Evolutionary conservation across 2,113 vertebrate genomes (phyloP).

Genomic region (Urocitellus parryii): DNA sequence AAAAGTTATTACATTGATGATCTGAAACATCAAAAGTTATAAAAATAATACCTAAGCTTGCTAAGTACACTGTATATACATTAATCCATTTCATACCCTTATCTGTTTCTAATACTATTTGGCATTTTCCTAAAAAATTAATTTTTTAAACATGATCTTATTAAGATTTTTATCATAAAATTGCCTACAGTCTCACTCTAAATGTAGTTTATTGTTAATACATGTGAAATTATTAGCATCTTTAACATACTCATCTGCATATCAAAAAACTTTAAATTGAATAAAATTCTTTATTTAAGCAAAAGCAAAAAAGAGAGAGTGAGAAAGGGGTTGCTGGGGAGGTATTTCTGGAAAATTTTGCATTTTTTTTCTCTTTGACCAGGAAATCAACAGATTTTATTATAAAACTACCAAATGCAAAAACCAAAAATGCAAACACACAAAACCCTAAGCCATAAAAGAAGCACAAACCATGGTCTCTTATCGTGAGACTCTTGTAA

Average conservation of each 20-base stretch:
- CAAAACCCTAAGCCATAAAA: neutral
- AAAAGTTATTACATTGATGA: slow-evolving; percentile 16
- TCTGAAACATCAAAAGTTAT: slow-evolving; percentile 39
- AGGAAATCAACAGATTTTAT: slow-evolving; percentile 10
- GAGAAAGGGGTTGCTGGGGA: neutral
- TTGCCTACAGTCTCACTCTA: neutral
- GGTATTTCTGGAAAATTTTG: slow-evolving; percentile 1
- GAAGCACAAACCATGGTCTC: neutral
- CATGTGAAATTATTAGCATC: slow-evolving; percentile 37
- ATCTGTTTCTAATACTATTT: slow-evolving; percentile 9
- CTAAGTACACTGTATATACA: neutral
- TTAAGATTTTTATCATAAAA: slow-evolving; percentile 7
- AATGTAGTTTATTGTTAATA: slow-evolving; percentile 34
- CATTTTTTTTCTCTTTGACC: neutral
- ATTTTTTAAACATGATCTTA: neutral
- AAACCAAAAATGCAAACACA: neutral
- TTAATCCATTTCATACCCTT: neutral
- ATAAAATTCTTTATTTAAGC: neutral
- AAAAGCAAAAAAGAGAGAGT: too few relatives aligned
- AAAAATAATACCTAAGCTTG: neutral
- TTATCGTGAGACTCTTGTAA: neutral
- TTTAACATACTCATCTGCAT: neutral
- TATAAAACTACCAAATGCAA: neutral
- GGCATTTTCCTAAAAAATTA: neutral
- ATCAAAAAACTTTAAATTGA: slow-evolving; percentile 16